Evolutionary conservation across 2,113 vertebrate species (phyloP), one percentile per base, ranked within the genome.

Genomic region (Osmerus eperlanus): DNA sequence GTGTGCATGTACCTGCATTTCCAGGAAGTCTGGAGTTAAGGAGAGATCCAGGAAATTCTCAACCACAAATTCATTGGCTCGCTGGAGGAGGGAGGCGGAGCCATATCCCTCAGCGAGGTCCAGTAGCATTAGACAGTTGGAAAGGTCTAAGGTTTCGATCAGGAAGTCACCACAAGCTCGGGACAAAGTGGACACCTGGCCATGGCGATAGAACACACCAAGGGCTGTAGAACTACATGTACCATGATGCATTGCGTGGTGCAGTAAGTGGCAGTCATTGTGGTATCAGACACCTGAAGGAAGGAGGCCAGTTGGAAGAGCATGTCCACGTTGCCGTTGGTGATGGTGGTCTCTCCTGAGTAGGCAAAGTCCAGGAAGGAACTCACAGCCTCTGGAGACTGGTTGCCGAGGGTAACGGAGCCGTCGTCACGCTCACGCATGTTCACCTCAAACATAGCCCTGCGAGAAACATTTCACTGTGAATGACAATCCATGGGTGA

Each of bases 381-480:
- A 81, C 82, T 90, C 68, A 99, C 90, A 5, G 93, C 96, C 51
- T 81, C 90, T 1, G 93, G 86, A 74, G 94, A 94, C 74, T 98
- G 93, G 87, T 95, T 94, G 84, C 91, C 93, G 76, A 99, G 93
- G 32, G 90, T 97, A 68, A 98, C 97, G 54, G 93, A 94, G 69
- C 95, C 96, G 76, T 93, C 95, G 72, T 92, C 95, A 76, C 95
- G 87, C 91, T 99, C 97, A 84, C 94, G 94, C 97, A 98, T 99
- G 81, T 98, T 94, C 78, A 97, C 94, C 91, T 98, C 95, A 88
- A 99, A 98, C 96, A 99, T 95, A 73, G 95, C 97, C 89, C 97
- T 96, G 78, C 21, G 19, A 56, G 65, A 51, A 16, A 21, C 29
- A 41, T 41, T 41, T 7, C 29, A 16, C 63, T 47, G 16, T 16